These are phyloP conservation scores for Zoanthus gigantus DNA, from an alignment of 92 coral and sea anemone species.

Conservation along the genomic window DNA sequence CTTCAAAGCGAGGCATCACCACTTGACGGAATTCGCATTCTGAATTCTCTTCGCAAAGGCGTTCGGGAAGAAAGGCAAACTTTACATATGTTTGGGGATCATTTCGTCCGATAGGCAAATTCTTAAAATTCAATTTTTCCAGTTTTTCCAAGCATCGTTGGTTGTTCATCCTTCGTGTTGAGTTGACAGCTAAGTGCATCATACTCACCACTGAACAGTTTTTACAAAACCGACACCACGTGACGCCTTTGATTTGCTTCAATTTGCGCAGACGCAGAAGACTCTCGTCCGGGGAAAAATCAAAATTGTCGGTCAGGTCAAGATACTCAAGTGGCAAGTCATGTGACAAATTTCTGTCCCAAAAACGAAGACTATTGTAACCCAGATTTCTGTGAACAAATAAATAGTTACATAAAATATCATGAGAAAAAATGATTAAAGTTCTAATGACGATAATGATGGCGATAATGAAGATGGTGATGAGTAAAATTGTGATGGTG, in stretches of 20 bases:
- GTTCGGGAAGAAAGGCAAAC: constrained; percentile 68
- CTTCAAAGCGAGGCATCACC: constrained; percentile 75
- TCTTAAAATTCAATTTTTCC: constrained; percentile 50
- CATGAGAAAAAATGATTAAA: too few species aligned
- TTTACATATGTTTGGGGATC: constrained; percentile 72
- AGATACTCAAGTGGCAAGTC: constrained; percentile 62
- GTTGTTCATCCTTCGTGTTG: constrained; percentile 54
- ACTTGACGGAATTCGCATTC: constrained; percentile 85
- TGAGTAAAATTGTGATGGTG: too few species aligned
- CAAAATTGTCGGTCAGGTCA: constrained; percentile 70
- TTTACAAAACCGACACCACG: constrained; percentile 80
- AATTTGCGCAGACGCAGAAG: constrained; percentile 72
- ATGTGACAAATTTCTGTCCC: constrained; percentile 67
- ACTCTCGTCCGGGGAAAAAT: constrained; percentile 71
- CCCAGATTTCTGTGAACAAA: constrained; percentile 59
- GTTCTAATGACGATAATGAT: too few species aligned
- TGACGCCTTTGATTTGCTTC: constrained; percentile 72
- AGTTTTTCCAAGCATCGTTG: constrained; percentile 62
- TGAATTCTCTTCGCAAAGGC: constrained; percentile 76
- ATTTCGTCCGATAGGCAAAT: constrained; percentile 42
- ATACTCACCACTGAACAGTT: constrained; percentile 72
- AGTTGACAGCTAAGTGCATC: constrained; percentile 6
- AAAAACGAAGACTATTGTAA: constrained; percentile 59
- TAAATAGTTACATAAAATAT: too few species aligned
- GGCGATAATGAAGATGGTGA: too few species aligned